Base-by-base conservation (phyloP, 2,113 vertebrate genomes). In the Sorex araneus region DNA sequence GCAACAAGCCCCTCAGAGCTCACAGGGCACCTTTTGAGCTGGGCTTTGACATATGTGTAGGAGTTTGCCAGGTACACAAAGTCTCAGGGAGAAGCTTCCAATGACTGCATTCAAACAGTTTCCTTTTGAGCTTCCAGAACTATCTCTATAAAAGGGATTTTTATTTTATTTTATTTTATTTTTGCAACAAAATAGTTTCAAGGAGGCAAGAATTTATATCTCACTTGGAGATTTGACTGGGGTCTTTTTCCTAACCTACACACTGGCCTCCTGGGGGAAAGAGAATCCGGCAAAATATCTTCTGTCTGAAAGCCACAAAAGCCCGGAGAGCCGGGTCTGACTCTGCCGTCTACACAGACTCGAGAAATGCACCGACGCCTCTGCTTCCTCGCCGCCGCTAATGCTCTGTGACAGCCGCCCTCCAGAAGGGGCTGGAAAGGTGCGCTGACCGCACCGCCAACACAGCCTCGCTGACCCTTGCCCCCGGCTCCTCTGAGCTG, bases 301-400 rank as follows among this genome's bases (percentile, higher is more conserved):
- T 45, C 32, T 80, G 80, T 93, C 76, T 77, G 77, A 93, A 93
- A 89, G 45, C 40, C 83, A 78, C 84, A 96, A 81, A 91, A 95
- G 84, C 75, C 81, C 32, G 76, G 34, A 92, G 87, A 87, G 77
- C 34, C n/a, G 73, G 64, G 70, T 64, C 73, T 60, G 23, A 86
- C 50, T 64, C 6, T 86, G 89, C 85, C 77, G 15, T 80, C 43
- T 36, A 93, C 90, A 86, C 79, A 19, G 15, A 36, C 87, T 77
- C 50, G 47, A 64, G 32, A 93, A 87, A 90, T 70, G 73, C 54
- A 47, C 54, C 40, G 63, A 8, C 86, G 57, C 47, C 86, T 92
- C 89, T 25, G 34, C 73, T 85, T 92, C 71, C 92, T 90, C 32
- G 43, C 40, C 50, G 87, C 67, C 76, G 19, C 67, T 78, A 86